Percentiles rank a stretch among this genome's conserved stretches.
These are phyloP conservation scores for Toxotes chatareus DNA, from an alignment of 2,113 vertebrate species.

Conservation along the genomic window DNA sequence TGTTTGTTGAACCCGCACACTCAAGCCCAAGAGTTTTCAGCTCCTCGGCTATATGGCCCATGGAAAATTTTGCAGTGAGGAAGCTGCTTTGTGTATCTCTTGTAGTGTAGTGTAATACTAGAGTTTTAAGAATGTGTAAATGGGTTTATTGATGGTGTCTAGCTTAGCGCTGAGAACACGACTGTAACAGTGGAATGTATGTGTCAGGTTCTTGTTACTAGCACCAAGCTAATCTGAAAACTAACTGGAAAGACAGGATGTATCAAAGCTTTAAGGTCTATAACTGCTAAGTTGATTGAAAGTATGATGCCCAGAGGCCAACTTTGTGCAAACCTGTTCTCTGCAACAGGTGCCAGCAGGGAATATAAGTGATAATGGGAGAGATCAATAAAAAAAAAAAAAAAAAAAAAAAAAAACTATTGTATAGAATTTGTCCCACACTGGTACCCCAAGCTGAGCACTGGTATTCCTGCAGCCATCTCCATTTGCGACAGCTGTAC, in stretches of 20 bases:
- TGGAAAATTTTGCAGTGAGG: constrained; percentile 51
- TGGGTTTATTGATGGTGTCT: constrained; percentile 50
- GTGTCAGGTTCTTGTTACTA: constrained; percentile 67
- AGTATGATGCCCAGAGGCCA: constrained; percentile 1
- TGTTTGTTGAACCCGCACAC: constrained; percentile 70
- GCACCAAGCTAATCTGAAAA: constrained; percentile 37
- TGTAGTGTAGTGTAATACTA: constrained; percentile 54
- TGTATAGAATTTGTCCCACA: constrained; percentile 9
- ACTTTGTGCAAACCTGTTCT: constrained; percentile 54
- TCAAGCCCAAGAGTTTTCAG: constrained; percentile 39
- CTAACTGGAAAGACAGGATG: constrained; percentile 5
- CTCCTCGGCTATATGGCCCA: constrained; percentile 27
- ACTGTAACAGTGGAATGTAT: constrained; percentile 33
- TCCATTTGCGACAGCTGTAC: constrained; percentile 65
- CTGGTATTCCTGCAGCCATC: constrained; percentile 49
- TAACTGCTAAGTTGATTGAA: constrained; percentile 22
- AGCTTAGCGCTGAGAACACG: constrained; percentile 49
- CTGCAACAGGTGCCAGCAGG: constrained; percentile 37
- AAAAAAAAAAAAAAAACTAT: neutral
- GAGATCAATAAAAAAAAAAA: constrained; percentile 40
- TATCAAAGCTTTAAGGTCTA: constrained; percentile 13
- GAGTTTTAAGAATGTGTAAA: constrained; percentile 68
- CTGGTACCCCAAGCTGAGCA: constrained; percentile 22
- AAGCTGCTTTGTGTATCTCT: constrained; percentile 54
- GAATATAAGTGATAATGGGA: constrained; percentile 54